Conservation (phyloP, 1,140 invertebrate species). For the Leptoteleia sp. region DNA sequence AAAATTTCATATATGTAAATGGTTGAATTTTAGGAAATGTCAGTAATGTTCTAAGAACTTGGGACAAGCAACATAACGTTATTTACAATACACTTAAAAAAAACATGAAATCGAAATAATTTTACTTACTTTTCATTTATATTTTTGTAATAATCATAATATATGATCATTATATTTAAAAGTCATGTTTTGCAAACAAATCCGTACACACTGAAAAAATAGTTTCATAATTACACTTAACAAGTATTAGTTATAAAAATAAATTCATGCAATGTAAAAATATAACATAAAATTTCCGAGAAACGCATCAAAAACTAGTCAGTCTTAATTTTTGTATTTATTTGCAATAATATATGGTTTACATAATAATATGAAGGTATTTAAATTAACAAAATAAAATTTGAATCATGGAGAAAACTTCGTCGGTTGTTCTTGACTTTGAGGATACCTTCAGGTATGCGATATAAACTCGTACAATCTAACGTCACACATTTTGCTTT, state of each 20-base stretch:
- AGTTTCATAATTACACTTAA: no score
- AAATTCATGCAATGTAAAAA: no score
- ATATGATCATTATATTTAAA: no score
- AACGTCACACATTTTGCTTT: slow-evolving; percentile 34
- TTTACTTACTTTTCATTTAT: no score
- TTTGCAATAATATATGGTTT: slow-evolving; percentile 78
- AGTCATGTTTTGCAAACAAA: no score
- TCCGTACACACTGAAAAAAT: no score
- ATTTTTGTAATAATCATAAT: no score
- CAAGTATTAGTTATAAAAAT: no score
- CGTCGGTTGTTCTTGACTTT: slow-evolving; percentile 61
- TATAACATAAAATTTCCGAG: background rate
- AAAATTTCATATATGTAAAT: slow-evolving; percentile 9
- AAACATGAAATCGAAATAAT: no score
- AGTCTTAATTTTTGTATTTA: slow-evolving; percentile 80
- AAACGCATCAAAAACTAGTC: slow-evolving; percentile 63
- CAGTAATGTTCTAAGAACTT: slow-evolving; percentile 12
- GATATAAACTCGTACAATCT: slow-evolving; percentile 49
- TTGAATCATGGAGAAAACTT: slow-evolving; percentile 68
- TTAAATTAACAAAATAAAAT: slow-evolving; percentile 77
- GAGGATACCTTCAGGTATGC: slow-evolving; percentile 41
- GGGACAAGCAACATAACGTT: no score
- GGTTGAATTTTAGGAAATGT: slow-evolving; percentile 13
- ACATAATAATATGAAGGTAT: slow-evolving; percentile 79
- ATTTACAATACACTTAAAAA: no score